phyloP scores from a whole-genome alignment of 2,797 vertebrate species.

The Gouania willdenowi region DNA sequence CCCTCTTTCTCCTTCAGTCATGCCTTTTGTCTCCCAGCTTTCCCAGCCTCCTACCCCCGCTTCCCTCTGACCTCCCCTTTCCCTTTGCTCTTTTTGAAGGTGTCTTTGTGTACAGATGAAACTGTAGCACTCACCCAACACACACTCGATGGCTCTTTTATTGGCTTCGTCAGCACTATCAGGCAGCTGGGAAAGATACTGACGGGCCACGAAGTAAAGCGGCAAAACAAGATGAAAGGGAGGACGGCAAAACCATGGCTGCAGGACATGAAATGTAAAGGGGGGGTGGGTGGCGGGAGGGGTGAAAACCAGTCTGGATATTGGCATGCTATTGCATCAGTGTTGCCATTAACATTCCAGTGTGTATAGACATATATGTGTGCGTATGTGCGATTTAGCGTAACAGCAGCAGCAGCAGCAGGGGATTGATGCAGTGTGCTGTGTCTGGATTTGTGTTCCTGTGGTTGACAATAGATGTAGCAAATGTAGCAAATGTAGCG shows the following conservation, averaged over 20 bases:
- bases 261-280: slow-evolving; percentile 14
- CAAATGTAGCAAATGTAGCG: too few relatives aligned
- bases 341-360: background rate
- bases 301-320: slow-evolving; percentile 32
- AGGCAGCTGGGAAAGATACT: slow-evolving; percentile 7
- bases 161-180: slow-evolving; percentile 46
- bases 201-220: background rate
- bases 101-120: slow-evolving; percentile 41
- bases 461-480: slow-evolving; percentile 34
- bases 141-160: slow-evolving; percentile 36
- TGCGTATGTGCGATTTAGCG: slow-evolving; percentile 25
- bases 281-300: slow-evolving; percentile 16
- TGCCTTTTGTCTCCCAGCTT: background rate
- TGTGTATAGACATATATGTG: background rate
- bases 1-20: background rate
- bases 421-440: slow-evolving; percentile 38
- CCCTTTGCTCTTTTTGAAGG: slow-evolving; percentile 35
- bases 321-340: slow-evolving; percentile 63
- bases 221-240: slow-evolving; percentile 22
- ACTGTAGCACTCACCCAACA: slow-evolving; percentile 38
- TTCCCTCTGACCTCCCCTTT: slow-evolving; percentile 21
- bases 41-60: background rate
- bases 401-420: slow-evolving; percentile 16
- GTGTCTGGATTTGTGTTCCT: slow-evolving; percentile 36
- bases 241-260: background rate